Evolutionary conservation across 2,797 vertebrate genomes (phyloP), one percentile per base, ranked within the genome.

Genomic region (Thunnus albacares): DNA sequence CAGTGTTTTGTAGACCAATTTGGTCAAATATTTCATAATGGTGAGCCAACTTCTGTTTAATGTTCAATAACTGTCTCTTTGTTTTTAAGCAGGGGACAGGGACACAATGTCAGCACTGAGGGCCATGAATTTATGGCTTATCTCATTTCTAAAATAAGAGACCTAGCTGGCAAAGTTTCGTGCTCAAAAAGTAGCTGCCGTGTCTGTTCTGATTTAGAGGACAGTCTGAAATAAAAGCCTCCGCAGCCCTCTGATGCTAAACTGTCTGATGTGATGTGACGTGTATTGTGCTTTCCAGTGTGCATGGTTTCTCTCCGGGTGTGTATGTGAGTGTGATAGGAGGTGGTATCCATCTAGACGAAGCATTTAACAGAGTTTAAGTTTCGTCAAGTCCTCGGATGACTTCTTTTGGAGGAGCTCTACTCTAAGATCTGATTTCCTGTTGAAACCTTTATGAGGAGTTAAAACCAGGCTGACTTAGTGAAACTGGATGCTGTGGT

Each of bases 241-340:
- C 41, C 3, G 3, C 47, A 28, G 58, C 30, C 24, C 22, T 82
- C 24, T 70, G 76, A 77, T 66, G 73, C 57, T 47, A 20, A 38
- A 82, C 59, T 30, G 59, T 59, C 51, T 77, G 70, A 86, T 77
- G 56, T 49, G 73, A 80, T 77, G 53, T 77, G 84, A 77, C 77
- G 6, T 59, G 71, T 56, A 28, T 22, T 33, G 74, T 26, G 61
- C 49, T 43, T 63, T 58, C 11, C 24, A 13, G 10, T 64, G 76
- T 22, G n/a, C n/a, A 12, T 9, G 15, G 45, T 66, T 2, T 70
- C 10, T 61, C 0, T 28, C 49, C 52, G 51, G 2, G 51, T 76
- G 52, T 64, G 67, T 63, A 2, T 28, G 24, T 28, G 55, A n/a
- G 26, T 49, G 58, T 18, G 63, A 65, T 73, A 43, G 18, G 68